A percentile compares a stretch with the other conserved stretches of the same genome.
Conservation (phyloP, 2,888 invertebrate genomes). For the Epistrophe eligans region DNA sequence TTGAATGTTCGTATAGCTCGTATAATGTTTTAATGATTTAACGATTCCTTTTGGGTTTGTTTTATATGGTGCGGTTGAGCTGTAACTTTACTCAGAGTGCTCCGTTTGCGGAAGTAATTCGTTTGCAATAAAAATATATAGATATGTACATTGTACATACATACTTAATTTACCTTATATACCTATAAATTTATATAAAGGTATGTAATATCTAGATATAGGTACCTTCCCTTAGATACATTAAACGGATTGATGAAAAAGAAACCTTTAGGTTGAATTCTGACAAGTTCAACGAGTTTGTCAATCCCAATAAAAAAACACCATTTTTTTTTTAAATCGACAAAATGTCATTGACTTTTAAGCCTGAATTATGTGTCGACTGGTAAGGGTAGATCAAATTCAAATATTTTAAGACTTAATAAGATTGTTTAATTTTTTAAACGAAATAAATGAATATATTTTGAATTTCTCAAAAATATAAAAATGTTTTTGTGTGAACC, state of each 20-base stretch:
- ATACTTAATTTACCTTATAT: too few species aligned
- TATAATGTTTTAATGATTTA: constrained; percentile 71
- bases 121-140: constrained; percentile 27
- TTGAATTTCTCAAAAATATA: background rate
- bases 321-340: background rate
- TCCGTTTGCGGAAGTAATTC: constrained; percentile 63
- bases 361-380: background rate
- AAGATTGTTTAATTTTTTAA: background rate
- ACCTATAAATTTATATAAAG: too few species aligned
- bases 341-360: constrained; percentile 31
- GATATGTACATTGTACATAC: too few species aligned
- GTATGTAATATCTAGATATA: background rate
- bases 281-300: constrained; percentile 42
- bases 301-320: constrained; percentile 29
- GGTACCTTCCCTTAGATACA: background rate
- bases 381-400: too few species aligned
- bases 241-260: background rate
- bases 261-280: constrained; percentile 16
- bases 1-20: constrained; percentile 62
- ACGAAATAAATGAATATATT: background rate
- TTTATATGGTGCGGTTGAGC: constrained; percentile 58
- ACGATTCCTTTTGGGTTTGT: constrained; percentile 69
- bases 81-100: constrained; percentile 41
- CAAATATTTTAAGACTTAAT: too few species aligned
- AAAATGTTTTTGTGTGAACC: background rate